phyloP scores from a whole-genome alignment of 2,797 vertebrate species.

The Buceros bicornis region DNA sequence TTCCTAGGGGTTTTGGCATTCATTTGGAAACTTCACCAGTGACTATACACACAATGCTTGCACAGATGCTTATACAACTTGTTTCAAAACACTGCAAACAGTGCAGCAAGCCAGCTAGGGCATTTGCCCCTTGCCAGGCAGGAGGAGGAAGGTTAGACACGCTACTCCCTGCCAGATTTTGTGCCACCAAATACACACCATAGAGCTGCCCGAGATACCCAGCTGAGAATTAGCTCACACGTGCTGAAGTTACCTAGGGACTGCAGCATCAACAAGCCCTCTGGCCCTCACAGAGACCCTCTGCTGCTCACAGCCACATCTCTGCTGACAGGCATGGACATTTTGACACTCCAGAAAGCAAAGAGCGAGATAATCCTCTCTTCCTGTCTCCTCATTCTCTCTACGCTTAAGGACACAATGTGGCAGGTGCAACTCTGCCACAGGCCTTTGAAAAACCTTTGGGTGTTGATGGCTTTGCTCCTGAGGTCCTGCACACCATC shows the following conservation, averaged over 20 bases:
- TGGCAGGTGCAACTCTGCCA: neutral
- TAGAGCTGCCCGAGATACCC: neutral
- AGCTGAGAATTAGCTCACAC: neutral
- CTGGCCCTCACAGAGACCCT: rapidly evolving
- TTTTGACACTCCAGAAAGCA: neutral
- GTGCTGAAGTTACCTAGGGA: neutral
- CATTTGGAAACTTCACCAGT: neutral
- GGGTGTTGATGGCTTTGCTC: neutral
- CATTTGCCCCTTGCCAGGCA: neutral
- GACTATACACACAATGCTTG: neutral
- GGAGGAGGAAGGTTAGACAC: neutral
- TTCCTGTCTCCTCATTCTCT: neutral
- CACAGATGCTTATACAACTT: neutral
- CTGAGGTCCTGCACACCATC: neutral
- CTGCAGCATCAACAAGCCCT: neutral
- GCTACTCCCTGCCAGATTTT: neutral
- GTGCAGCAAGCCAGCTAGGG: neutral
- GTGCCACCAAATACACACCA: neutral
- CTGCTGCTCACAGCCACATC: neutral
- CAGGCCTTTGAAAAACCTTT: neutral
- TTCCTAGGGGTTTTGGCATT: neutral
- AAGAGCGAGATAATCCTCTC: neutral
- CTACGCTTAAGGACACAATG: rapidly evolving
- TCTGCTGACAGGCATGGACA: neutral
- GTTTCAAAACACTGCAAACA: neutral